Base-by-base conservation (phyloP, 2,888 invertebrate species). In the Eilema caniola region DNA sequence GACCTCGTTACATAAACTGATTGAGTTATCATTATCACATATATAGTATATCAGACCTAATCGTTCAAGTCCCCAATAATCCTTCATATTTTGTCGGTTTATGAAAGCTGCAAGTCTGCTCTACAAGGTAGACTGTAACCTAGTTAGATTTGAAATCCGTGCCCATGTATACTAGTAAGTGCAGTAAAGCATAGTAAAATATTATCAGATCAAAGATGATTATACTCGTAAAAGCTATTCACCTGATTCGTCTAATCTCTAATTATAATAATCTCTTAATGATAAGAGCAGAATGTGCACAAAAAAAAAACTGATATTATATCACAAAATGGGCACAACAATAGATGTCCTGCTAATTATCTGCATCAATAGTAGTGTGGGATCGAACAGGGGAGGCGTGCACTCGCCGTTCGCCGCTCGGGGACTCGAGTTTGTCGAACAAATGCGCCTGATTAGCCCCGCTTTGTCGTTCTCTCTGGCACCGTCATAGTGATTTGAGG, bases 371-470 rank as follows among this genome's bases (percentile, higher is more conserved):
- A 81, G 81, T 57, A 82, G 80, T 72, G 80, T 69, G 78, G 76
- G 70, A 64, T 66, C 74, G 73, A 72, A 70, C 57, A 47, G 69
- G 75, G 78, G 62, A 80, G 70, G 80, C 10, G 16, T 12, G 41
- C 73, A 57, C 70, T 74, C 73, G 71, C 77, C 81, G 78, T 74
- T 73, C 73, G 73, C 23, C 68, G 79, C 80, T 73, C 73, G 76
- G 84, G 75, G 83, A 83, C 73, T 71, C 77, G 86, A 89, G 90
- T 90, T 91, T 92, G 90, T 89, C 88, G 90, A 92, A 93, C 93
- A 92, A 93, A 93, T 94, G 92, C 89, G 88, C 89, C 92, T 93
- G 93, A 93, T 94, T 93, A 94, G 91, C 86, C 88, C 78, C 88
- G 91, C 92, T 93, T 91, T 93, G 94, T 92, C 89, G 86, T 69